Evolutionary conservation across 2,888 invertebrate species (phyloP), one percentile per base, ranked within the genome.

Genomic region (Formica aserva): DNA sequence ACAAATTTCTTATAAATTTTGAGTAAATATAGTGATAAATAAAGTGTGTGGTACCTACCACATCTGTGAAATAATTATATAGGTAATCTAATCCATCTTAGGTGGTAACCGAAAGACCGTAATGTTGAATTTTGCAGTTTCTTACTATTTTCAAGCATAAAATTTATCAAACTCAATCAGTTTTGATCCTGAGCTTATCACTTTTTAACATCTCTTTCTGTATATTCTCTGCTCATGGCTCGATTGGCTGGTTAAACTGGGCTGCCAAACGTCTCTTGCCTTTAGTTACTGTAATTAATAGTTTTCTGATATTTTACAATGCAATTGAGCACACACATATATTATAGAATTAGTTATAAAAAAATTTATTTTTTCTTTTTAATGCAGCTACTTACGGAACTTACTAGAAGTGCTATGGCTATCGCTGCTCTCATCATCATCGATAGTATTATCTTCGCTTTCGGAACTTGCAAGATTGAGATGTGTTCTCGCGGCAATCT

Each of bases 181-280:
- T 74, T 74, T 74, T 80, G 18, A 60, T 71, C 72, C 13, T 71
- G 57, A 45, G 57, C 22, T 57, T 45, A 60, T 71, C 41, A 69
- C 18, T 77, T 72, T 60, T 78, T 52, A 57, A 71, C 26, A 18
- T 69, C 41, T 82, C 8, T 41, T 29, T 74, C 45, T 52, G 13
- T 32, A n/a, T 22, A 32, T 13, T 66, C 41, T 57, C 52, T 45
- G 32, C 66, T 86, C 83, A 90, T n/a, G 89, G 87, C 66, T 90
- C 88, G 41, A 91, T 86, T 26, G 89, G 91, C 81, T 94, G 93
- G 90, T 94, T 94, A 88, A 95, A 95, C 86, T 95, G 95, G 41
- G 95, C 95, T 75, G 95, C 95, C 52, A 95, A 89, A 63, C 95
- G 95, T 85, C 95, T 94, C 89, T 95, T 95, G 81, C 95, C 95